These are phyloP conservation scores for Panopea generosa DNA, from an alignment of 2,888 invertebrate species.

Conservation along the genomic window DNA sequence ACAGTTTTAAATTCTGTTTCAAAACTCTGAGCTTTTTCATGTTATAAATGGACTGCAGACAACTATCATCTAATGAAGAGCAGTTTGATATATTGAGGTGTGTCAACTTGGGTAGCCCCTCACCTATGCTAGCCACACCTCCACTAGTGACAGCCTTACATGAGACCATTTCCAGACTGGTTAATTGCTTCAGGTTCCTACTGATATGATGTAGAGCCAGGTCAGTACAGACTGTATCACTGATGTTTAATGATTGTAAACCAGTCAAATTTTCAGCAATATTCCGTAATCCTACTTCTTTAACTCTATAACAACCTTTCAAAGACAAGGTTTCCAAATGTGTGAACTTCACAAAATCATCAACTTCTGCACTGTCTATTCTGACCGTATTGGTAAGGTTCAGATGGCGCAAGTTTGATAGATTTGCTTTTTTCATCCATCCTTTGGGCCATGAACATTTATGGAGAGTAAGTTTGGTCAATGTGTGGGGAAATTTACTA, in stretches of 20 bases:
- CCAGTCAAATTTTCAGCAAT: constrained; percentile 60
- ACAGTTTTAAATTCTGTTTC: constrained; percentile 1
- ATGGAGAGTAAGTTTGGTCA: constrained; percentile 63
- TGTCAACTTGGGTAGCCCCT: constrained; percentile 61
- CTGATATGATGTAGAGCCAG: constrained; percentile 72
- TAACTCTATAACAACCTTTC: constrained; percentile 71
- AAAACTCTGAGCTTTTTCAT: constrained; percentile 23
- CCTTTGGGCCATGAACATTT: constrained; percentile 69
- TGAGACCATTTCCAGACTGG: constrained; percentile 58
- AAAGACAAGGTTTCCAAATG: constrained; percentile 65
- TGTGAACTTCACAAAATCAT: constrained; percentile 62
- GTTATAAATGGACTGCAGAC: constrained; percentile 9
- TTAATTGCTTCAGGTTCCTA: constrained; percentile 61
- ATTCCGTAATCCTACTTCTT: constrained; percentile 59
- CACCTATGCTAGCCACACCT: constrained; percentile 57
- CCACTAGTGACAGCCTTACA: constrained; percentile 62
- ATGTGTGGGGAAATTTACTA: constrained; percentile 64
- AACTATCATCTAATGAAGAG: constrained; percentile 4
- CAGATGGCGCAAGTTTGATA: constrained; percentile 67
- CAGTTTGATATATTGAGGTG: constrained; percentile 59
- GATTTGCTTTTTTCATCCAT: constrained; percentile 68
- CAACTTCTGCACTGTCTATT: constrained; percentile 68
- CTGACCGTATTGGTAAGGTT: constrained; percentile 63
- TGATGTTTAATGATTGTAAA: constrained; percentile 63
- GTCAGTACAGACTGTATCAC: constrained; percentile 60